phyloP scores from a whole-genome alignment of 2,888 invertebrate species.

The Stenurella melanura region DNA sequence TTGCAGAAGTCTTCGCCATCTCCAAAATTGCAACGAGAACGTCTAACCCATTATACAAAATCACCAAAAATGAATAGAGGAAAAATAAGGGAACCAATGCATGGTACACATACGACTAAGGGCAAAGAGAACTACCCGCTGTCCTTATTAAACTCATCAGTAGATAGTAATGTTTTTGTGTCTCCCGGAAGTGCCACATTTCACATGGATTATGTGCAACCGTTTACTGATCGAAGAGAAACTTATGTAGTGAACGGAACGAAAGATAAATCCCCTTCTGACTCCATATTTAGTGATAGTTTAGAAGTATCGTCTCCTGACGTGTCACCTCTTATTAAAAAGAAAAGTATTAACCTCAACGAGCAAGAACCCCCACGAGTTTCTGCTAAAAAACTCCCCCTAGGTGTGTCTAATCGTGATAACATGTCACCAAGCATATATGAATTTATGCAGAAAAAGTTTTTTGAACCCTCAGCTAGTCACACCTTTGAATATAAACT shows the following conservation, averaged over 20 bases:
- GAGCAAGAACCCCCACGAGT: background rate
- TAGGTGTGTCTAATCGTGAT: conserved; percentile 35
- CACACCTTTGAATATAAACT: conserved; percentile 48
- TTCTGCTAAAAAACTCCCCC: background rate
- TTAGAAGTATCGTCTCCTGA: conserved; percentile 26
- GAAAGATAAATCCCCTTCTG: conserved; percentile 25
- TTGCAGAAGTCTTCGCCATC: conserved; percentile 24
- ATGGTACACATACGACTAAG: background rate
- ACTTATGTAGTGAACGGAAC: conserved; percentile 40
- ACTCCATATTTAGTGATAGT: conserved; percentile 21
- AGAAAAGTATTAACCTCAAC: background rate
- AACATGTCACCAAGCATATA: background rate
- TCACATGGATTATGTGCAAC: conserved; percentile 29
- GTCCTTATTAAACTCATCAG: conserved; percentile 14
- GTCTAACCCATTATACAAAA: background rate
- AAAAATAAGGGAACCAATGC: background rate
- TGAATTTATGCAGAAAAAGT: conserved; percentile 5
- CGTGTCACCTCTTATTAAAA: conserved; percentile 15
- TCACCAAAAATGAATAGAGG: conserved; percentile 2
- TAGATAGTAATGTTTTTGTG: conserved; percentile 37
- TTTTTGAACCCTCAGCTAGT: conserved; percentile 18
- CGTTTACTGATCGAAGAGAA: conserved; percentile 38
- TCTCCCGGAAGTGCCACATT: conserved; percentile 35
- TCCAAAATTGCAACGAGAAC: background rate
- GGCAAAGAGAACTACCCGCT: conserved; percentile 38